A percentile compares a stretch with the other conserved stretches of the same genome.
Conservation (phyloP, 2,888 invertebrate genomes). For the Dorcus parallelipipedus region DNA sequence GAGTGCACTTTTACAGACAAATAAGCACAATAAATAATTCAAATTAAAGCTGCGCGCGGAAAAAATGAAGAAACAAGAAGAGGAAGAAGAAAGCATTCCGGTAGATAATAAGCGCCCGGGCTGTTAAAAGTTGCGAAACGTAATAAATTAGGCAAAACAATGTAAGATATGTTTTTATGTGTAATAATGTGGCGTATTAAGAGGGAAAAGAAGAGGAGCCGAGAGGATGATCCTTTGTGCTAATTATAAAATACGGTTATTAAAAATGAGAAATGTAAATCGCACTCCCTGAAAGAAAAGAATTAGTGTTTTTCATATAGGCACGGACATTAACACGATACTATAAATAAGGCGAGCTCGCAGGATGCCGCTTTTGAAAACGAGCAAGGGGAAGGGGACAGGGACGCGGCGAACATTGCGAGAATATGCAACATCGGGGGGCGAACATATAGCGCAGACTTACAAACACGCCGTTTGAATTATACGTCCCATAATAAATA, state of each 20-base stretch:
- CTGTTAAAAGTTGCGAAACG: background rate
- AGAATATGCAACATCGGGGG: conserved; percentile 20
- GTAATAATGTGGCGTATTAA: conserved; percentile 10
- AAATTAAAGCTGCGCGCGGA: background rate
- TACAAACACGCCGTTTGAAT: conserved; percentile 9
- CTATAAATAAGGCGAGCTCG: conserved; percentile 28
- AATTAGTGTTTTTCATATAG: conserved; percentile 30
- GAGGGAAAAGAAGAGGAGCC: background rate
- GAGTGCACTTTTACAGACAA: background rate
- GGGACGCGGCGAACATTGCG: conserved; percentile 7
- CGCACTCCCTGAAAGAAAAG: conserved; percentile 22
- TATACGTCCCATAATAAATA: conserved; percentile 2
- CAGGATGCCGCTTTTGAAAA: conserved; percentile 15
- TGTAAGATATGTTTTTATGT: conserved; percentile 13
- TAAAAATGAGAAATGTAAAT: conserved; percentile 24
- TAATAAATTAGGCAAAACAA: conserved; percentile 9
- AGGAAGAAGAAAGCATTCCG: background rate
- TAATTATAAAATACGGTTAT: conserved; percentile 24
- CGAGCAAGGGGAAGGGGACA: conserved; percentile 7
- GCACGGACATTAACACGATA: conserved; percentile 28
- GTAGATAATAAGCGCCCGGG: background rate
- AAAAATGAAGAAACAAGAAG: background rate
- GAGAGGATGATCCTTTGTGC: conserved; percentile 19
- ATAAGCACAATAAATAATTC: background rate
- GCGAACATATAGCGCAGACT: conserved; percentile 11